Percentiles rank a stretch among this genome's conserved stretches.
phyloP scores from a whole-genome alignment of 2,888 invertebrate genomes.

The Yponomeuta sedellus region DNA sequence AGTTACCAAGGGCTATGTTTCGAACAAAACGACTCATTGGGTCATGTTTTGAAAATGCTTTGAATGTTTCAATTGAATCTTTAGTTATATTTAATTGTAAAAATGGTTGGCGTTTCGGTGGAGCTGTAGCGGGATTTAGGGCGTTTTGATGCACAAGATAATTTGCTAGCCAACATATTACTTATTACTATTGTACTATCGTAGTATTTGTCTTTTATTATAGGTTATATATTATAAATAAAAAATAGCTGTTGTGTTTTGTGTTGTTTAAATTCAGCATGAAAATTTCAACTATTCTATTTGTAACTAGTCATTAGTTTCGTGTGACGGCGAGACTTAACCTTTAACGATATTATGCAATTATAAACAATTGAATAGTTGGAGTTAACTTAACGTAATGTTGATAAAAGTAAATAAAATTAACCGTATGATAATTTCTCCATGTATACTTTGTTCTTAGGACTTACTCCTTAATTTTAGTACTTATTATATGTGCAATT shows the following conservation, averaged over 20 bases:
- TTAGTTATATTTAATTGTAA: slow-evolving; percentile 35
- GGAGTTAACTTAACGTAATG: slow-evolving; percentile 39
- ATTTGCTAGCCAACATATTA: slow-evolving; percentile 47
- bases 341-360: slow-evolving; percentile 11
- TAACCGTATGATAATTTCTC: slow-evolving; percentile 45
- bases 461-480: slow-evolving; percentile 59
- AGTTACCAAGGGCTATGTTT: slow-evolving; percentile 40
- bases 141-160: slow-evolving; percentile 48
- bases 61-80: slow-evolving; percentile 37
- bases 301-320: slow-evolving; percentile 41
- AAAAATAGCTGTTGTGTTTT: slow-evolving; percentile 65
- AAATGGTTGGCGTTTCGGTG: slow-evolving; percentile 37
- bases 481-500: slow-evolving; percentile 56
- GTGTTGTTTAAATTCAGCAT: slow-evolving; percentile 56
- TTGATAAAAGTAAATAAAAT: slow-evolving; percentile 32
- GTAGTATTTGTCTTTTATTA: slow-evolving; percentile 33
- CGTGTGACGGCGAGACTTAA: slow-evolving; percentile 21
- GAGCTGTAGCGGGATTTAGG: slow-evolving; percentile 31
- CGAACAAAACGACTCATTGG: neutral
- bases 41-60: slow-evolving; percentile 22
- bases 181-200: slow-evolving; percentile 38
- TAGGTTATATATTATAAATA: slow-evolving; percentile 41
- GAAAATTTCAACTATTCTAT: slow-evolving; percentile 47
- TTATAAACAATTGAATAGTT: slow-evolving; percentile 32
- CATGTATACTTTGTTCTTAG: slow-evolving; percentile 52